Evolutionary conservation across 2,888 invertebrate genomes (phyloP), one percentile per base, ranked within the genome.

Genomic region (Ophonus ardosiacus): DNA sequence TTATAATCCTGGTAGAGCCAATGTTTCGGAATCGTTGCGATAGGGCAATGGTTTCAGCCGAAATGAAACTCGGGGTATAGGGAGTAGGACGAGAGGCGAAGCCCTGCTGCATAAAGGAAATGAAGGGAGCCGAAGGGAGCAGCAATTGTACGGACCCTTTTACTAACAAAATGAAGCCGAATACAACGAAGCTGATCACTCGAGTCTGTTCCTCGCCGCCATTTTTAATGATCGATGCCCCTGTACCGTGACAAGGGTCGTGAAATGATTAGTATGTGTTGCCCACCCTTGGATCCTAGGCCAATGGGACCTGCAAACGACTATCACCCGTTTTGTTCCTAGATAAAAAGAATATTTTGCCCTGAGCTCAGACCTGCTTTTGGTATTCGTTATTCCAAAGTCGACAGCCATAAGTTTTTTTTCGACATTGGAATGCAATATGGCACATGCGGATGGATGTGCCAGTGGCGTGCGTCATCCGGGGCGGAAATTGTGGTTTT

Each of bases 141-240:
- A 51, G 68, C 68, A 43, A 81, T 61, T 81, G 81, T 63, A 81
- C 24, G 57, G 51, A 17, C 81, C 68, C 71, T 81, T 81, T 81
- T 43, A 81, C 81, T 71, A 81, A 81, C 81, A 81, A 81, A 81
- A 81, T 81, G 81, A 81, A 81, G 81, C 81, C 81, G 80, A 80
- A 57, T 31, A 78, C 57, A 56, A 78, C 56, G 57, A 78, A 56
- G 57, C 78, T 78, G 80, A 80, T 80, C 61, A 61, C 59, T 80
- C 80, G 43, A 40, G 24, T 63, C 63, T 63, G 63, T 43, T 51
- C 56, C 13, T 43, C 68, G 40, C 87, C 85, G 88, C 88, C 88
- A 88, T 88, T 89, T 89, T 89, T 89, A 89, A 89, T 89, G 89
- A 89, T 89, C 89, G 88, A 88, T 88, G 88, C 88, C 88, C 88